Evolutionary conservation across 2,797 vertebrate species (phyloP).

Genomic region (Acanthurus lineatus): DNA sequence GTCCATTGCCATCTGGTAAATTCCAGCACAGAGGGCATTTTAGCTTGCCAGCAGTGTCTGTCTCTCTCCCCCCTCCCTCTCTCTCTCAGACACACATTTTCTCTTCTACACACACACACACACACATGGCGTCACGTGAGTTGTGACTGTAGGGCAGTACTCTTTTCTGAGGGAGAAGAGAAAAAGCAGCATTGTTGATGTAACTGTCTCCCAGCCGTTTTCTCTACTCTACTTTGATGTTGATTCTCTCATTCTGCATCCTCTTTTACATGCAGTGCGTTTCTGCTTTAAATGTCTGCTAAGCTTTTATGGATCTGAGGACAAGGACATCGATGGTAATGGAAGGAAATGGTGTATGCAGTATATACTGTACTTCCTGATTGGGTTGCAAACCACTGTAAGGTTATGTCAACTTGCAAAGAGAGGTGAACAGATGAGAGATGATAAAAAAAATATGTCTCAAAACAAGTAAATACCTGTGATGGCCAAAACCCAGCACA

Average conservation of each 20-base stretch:
- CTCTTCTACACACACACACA: background rate
- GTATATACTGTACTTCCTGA: background rate
- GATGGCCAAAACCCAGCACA: background rate
- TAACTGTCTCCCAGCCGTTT: conserved; percentile 53
- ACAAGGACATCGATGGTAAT: background rate
- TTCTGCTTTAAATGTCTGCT: conserved; percentile 17
- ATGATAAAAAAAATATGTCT: background rate
- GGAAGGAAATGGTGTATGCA: background rate
- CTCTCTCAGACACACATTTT: conserved; percentile 11
- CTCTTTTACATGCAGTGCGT: conserved; percentile 33
- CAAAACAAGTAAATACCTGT: no score
- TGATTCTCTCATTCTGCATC: background rate
- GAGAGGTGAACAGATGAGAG: background rate
- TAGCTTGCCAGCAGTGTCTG: conserved; percentile 65
- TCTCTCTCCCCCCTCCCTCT: conserved; percentile 1
- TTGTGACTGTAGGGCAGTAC: conserved; percentile 73
- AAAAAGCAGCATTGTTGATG: conserved; percentile 61
- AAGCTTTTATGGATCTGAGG: conserved; percentile 1
- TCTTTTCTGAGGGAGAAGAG: conserved; percentile 70
- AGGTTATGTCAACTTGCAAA: conserved; percentile 8
- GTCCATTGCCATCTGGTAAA: conserved; percentile 79
- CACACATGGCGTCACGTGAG: conserved; percentile 69
- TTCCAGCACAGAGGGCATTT: conserved; percentile 76
- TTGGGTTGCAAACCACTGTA: background rate
- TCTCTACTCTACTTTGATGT: conserved; percentile 10